A percentile compares a stretch with the other conserved stretches of the same genome.
phyloP scores from a whole-genome alignment of 1,140 invertebrate species.

The Heterodera carotae region DNA sequence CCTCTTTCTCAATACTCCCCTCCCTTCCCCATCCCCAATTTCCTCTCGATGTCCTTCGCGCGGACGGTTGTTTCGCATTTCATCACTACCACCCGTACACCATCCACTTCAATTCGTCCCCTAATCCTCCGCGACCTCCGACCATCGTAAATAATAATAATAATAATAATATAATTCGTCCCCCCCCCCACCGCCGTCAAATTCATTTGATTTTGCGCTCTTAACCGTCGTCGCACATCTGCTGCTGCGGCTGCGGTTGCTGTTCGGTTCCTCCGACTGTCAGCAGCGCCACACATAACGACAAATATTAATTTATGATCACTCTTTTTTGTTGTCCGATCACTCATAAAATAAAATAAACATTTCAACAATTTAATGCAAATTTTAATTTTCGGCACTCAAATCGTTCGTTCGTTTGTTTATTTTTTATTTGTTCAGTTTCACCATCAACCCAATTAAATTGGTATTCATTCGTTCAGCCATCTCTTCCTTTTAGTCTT shows the following conservation, averaged over 20 bases:
- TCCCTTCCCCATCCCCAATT: neutral
- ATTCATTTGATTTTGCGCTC: neutral
- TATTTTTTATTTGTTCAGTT: constrained; percentile 3
- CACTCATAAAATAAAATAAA: constrained; percentile 5
- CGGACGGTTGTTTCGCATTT: constrained; percentile 2
- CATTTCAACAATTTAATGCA: neutral
- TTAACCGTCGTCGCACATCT: neutral
- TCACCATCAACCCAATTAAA: neutral
- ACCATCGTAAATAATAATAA: neutral
- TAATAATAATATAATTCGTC: neutral
- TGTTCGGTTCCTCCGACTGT: neutral
- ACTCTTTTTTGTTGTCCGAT: neutral
- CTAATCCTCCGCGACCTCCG: neutral
- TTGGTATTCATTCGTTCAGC: no score
- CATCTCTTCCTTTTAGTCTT: neutral
- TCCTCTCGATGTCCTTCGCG: neutral
- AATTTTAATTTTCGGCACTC: neutral
- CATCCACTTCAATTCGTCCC: no score
- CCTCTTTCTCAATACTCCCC: neutral
- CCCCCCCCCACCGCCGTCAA: no score
- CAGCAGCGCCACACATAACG: neutral
- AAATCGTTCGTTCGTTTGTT: no score
- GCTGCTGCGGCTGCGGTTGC: neutral
- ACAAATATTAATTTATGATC: neutral
- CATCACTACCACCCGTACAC: neutral